phyloP scores from a whole-genome alignment of 2,888 invertebrate genomes.

The Antheraea assamensis region DNA sequence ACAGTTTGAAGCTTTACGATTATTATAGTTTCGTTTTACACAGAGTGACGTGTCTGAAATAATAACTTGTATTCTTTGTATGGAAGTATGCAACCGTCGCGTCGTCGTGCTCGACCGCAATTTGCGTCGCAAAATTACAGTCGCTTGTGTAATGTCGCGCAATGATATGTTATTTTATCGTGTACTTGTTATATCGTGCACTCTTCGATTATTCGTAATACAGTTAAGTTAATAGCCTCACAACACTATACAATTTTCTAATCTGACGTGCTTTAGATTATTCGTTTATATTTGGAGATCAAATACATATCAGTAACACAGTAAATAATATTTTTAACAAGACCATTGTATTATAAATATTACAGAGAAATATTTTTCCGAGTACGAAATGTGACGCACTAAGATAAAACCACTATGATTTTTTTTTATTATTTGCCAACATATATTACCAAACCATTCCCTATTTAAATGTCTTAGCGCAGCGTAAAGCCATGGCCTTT shows the following conservation, averaged over 20 bases:
- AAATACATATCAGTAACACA: neutral
- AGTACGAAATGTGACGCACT: neutral
- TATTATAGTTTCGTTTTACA: neutral
- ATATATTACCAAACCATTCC: too few species aligned
- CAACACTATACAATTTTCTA: neutral
- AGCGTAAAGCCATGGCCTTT: neutral
- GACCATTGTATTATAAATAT: neutral
- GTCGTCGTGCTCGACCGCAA: slow-evolving; percentile 49
- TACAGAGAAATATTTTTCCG: neutral
- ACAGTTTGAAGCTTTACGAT: neutral
- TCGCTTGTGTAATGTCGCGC: slow-evolving; percentile 59
- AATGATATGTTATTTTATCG: slow-evolving; percentile 52
- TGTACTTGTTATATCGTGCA: slow-evolving; percentile 27
- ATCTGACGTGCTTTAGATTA: neutral
- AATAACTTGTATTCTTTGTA: slow-evolving; percentile 44
- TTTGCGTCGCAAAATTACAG: slow-evolving; percentile 58
- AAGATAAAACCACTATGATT: neutral
- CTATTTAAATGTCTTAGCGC: too few species aligned
- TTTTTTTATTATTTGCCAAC: neutral
- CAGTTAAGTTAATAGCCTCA: slow-evolving; percentile 18
- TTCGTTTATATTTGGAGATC: neutral
- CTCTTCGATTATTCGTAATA: slow-evolving; percentile 24
- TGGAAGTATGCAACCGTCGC: slow-evolving; percentile 38
- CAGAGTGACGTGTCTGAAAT: slow-evolving; percentile 15
- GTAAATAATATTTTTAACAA: neutral